Conservation (phyloP, 2,888 invertebrate species). For the Pseudolycoriella hygida region DNA sequence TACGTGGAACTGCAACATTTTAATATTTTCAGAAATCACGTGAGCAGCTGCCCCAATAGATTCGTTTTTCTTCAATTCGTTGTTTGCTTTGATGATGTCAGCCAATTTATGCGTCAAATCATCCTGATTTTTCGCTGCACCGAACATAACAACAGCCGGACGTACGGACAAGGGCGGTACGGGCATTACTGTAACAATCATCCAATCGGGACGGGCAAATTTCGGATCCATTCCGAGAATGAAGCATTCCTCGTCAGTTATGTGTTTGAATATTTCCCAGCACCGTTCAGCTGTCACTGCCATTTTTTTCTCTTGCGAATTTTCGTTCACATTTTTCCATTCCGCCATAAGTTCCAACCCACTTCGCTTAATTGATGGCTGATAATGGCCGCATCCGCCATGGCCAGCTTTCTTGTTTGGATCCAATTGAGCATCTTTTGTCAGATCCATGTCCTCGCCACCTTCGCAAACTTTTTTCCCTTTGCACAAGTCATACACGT, state of each 20-base stretch:
- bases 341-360: constrained; percentile 92
- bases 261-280: constrained; percentile 91
- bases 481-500: constrained; percentile 96
- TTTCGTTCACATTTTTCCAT: constrained; percentile 98
- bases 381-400: constrained; percentile 96
- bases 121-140: constrained; percentile 97
- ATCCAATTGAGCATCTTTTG: constrained; percentile 46
- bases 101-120: constrained; percentile 98
- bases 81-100: constrained; percentile 96
- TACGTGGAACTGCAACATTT: constrained; percentile 96
- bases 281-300: constrained; percentile 87
- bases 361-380: constrained; percentile 76
- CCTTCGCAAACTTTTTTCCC: constrained; percentile 97
- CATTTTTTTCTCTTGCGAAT: constrained; percentile 93
- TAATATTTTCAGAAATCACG: constrained; percentile 90
- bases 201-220: constrained; percentile 97
- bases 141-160: constrained; percentile 97
- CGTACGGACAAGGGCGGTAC: constrained; percentile 93
- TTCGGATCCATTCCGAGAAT: constrained; percentile 94
- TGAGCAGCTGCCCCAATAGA: constrained; percentile 94
- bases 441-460: constrained; percentile 92
- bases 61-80: constrained; percentile 88
- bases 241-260: constrained; percentile 90
- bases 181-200: constrained; percentile 93
- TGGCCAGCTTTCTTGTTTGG: constrained; percentile 38